These are phyloP conservation scores for Sinodicranocentrus sp. DNA, from an alignment of 2,888 invertebrate genomes.

Conservation along the genomic window DNA sequence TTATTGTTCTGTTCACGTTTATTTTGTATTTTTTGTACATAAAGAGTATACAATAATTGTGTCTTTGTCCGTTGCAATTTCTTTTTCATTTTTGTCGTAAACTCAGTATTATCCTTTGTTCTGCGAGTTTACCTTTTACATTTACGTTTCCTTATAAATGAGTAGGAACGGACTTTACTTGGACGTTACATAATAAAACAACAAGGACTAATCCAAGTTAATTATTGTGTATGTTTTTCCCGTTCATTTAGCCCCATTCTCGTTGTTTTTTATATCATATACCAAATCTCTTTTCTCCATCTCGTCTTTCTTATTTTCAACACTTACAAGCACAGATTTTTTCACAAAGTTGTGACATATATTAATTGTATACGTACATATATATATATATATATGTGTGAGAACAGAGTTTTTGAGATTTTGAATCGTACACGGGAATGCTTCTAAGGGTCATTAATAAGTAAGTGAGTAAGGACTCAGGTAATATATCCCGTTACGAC, in stretches of 20 bases:
- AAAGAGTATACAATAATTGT: slow-evolving; percentile 15
- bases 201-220: slow-evolving; percentile 33
- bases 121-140: background rate
- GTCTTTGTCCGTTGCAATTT: slow-evolving; percentile 32
- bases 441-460: slow-evolving; percentile 49
- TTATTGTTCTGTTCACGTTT: slow-evolving; percentile 23
- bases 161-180: slow-evolving; percentile 58
- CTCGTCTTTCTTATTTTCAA: slow-evolving; percentile 1
- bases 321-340: slow-evolving; percentile 24
- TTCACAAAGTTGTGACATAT: background rate
- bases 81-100: background rate
- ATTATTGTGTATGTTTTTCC: slow-evolving; percentile 19
- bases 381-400: background rate
- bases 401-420: too few relatives aligned
- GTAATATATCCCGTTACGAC: slow-evolving; percentile 33
- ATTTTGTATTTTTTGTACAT: slow-evolving; percentile 16
- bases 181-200: slow-evolving; percentile 50
- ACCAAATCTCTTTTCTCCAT: background rate
- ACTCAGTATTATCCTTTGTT: slow-evolving; percentile 32
- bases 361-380: background rate
- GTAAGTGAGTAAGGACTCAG: slow-evolving; percentile 33
- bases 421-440: slow-evolving; percentile 3
- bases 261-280: background rate
- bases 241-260: slow-evolving; percentile 25
- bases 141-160: slow-evolving; percentile 7